phyloP scores from a whole-genome alignment of 2,888 invertebrate species.

The Oxycera nigricornis region DNA sequence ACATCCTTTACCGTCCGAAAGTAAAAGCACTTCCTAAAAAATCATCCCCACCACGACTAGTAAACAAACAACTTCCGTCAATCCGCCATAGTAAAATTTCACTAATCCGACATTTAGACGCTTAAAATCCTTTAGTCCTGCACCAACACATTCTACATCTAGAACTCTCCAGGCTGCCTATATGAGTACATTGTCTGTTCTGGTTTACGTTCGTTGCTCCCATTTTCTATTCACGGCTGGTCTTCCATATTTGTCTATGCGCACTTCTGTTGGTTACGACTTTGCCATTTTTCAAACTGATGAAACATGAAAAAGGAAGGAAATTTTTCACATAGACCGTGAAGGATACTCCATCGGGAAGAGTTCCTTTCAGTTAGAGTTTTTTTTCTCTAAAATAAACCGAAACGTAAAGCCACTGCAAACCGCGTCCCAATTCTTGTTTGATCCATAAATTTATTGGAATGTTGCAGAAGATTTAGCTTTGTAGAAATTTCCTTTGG shows the following conservation, averaged over 20 bases:
- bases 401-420: conserved; percentile 1
- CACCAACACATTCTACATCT: neutral
- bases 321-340: conserved; percentile 8
- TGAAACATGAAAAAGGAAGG: conserved; percentile 5
- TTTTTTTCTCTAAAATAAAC: neutral
- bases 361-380: neutral
- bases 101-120: conserved; percentile 26
- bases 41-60: neutral
- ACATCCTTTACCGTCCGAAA: too few species aligned
- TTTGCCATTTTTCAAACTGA: conserved; percentile 5
- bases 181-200: neutral
- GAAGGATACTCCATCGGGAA: conserved; percentile 24
- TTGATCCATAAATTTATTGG: conserved; percentile 27
- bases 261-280: neutral
- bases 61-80: neutral
- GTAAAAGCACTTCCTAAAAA: neutral
- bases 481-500: neutral
- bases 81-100: conserved; percentile 15
- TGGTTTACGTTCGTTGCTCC: neutral
- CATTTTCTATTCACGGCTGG: neutral
- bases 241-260: neutral
- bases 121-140: conserved; percentile 21
- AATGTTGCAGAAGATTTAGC: conserved; percentile 1
- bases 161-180: neutral
- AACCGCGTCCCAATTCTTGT: neutral